These are phyloP conservation scores for Dromococcyx pavoninus DNA, from an alignment of 2,797 vertebrate genomes.

Conservation along the genomic window DNA sequence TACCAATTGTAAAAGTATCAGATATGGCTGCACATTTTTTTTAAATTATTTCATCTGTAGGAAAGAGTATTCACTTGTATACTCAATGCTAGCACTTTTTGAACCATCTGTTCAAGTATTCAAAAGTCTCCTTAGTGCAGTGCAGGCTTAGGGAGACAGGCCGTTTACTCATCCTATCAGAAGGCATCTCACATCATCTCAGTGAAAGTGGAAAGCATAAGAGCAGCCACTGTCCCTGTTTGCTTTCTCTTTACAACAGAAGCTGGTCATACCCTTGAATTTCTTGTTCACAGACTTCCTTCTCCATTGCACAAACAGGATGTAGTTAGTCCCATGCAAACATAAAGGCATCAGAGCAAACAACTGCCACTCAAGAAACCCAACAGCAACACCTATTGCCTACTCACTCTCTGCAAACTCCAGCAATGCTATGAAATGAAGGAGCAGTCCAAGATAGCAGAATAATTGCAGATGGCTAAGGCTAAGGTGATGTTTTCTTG, in stretches of 20 bases:
- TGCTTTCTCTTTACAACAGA: not conserved
- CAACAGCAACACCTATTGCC: not conserved
- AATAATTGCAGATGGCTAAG: not conserved
- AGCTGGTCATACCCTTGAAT: not conserved
- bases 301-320: fast-evolving
- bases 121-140: not conserved
- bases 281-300: not conserved
- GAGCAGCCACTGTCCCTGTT: not conserved
- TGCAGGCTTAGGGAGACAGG: not conserved
- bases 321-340: not conserved
- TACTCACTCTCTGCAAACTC: not conserved
- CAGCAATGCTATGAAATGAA: not conserved
- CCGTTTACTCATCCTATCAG: fast-evolving
- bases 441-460: not conserved
- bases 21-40: not conserved
- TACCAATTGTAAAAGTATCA: not conserved
- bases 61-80: not conserved
- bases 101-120: not conserved
- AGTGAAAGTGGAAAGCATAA: not conserved
- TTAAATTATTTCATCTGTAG: not conserved
- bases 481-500: not conserved
- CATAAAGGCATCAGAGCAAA: not conserved
- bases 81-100: not conserved
- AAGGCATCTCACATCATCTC: not conserved
- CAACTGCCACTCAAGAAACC: not conserved